Evolutionary conservation across 2,888 invertebrate species (phyloP), one percentile per base, ranked within the genome.

Genomic region (Hirudinaria manillensis): DNA sequence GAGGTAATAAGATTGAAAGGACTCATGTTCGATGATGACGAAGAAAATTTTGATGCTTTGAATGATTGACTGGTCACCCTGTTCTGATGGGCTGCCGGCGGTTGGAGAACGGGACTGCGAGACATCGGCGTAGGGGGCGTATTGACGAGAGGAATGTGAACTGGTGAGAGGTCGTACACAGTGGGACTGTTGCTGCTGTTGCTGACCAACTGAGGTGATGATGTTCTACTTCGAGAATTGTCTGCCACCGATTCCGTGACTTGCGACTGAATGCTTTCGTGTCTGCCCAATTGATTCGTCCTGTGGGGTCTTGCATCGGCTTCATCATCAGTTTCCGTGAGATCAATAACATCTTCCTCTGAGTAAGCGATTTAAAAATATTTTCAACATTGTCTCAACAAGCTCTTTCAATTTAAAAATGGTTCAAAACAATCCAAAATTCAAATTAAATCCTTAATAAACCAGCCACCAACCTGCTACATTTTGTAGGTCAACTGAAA

Each of bases 311-410:
- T n/a, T n/a, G 7, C 16, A 16, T 32, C 36, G 13, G 68, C n/a
- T 68, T 68, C 68, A 10, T 68, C 68, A 19, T 68, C 68, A 34
- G 68, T 68, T 24, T 68, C 68, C 36, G 68, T 68, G 29, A 68
- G 68, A 32, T 68, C 68, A 7, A 68, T 68, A 13, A 68, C 36
- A 19, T 68, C 68, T 34, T 68, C 68, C n/a, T 68, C 68, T 32
- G 27, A 10, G 36, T 21, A 13, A 19, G 53, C 53, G 16, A 21
- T 2, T n/a, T 16, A n/a, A 61, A 61, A 61, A 7, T 61, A 61
- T 27, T 21, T 7, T 61, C 19, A 61, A 61, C 13, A 61, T 3
- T 61, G 10, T 6, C 10, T 45, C 45, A 45, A 45, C 45, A 1
- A 45, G 16, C 45, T 16, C 1, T 6, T 2, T 45, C 10, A 16